Evolutionary conservation across 2,797 vertebrate species (phyloP).

Genomic region (Momotus momota): DNA sequence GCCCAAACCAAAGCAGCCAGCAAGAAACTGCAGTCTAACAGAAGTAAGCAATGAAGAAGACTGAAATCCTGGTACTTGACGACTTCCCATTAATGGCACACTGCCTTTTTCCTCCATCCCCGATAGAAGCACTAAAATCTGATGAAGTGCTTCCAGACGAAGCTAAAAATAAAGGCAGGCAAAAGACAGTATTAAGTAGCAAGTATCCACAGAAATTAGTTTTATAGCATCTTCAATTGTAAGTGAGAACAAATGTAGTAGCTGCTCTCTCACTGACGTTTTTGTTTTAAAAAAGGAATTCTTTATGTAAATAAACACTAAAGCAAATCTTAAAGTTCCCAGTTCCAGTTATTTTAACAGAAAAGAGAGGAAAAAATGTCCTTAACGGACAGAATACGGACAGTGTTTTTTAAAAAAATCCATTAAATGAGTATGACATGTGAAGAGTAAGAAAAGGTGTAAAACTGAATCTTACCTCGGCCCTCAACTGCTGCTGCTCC

Average conservation of each 20-base stretch:
- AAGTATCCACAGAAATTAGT: background rate
- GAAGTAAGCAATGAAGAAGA: conserved; percentile 94
- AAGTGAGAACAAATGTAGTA: background rate
- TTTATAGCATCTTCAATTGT: background rate
- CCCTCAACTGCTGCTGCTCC: conserved; percentile 95
- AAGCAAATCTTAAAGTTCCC: background rate
- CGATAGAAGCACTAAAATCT: conserved; percentile 94
- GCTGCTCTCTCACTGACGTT: accelerated
- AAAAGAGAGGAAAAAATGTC: background rate
- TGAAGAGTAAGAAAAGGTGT: background rate
- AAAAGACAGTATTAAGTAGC: background rate
- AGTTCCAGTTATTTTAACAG: background rate
- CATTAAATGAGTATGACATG: background rate
- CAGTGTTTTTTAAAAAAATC: background rate
- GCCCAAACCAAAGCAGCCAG: conserved; percentile 95
- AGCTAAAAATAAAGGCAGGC: conserved; percentile 79
- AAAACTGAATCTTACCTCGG: conserved; percentile 84
- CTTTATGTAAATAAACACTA: too few species aligned
- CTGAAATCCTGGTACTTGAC: conserved; percentile 85
- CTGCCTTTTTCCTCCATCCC: conserved; percentile 98
- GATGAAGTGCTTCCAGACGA: conserved; percentile 95
- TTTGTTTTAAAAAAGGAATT: background rate
- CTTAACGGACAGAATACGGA: background rate
- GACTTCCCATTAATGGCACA: conserved; percentile 76
- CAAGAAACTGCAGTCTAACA: conserved; percentile 94